Evolutionary conservation across 2,113 vertebrate genomes (phyloP).

Genomic region (Panurus biarmicus): DNA sequence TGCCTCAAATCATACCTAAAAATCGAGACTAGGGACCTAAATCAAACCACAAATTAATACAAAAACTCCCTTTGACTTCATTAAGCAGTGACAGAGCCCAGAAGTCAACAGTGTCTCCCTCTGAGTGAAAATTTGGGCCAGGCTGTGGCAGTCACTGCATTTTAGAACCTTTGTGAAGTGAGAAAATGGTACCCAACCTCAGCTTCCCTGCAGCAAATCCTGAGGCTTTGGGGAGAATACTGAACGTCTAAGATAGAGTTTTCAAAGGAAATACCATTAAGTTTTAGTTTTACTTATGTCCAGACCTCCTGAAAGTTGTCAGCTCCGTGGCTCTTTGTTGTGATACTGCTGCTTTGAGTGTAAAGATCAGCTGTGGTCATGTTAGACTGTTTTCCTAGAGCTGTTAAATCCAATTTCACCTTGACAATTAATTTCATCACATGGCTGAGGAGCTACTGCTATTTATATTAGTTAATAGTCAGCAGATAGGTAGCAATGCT

Average conservation of each 20-base stretch:
- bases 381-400: not conserved
- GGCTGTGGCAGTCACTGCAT: not conserved
- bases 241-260: not conserved
- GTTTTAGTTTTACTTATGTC: not conserved
- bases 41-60: not conserved
- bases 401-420: not conserved
- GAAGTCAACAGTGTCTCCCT: not conserved
- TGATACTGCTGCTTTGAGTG: not conserved
- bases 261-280: not conserved
- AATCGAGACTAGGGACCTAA: not conserved
- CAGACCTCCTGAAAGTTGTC: not conserved
- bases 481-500: not conserved
- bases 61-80: not conserved
- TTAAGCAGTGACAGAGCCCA: not conserved
- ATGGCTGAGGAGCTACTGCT: not conserved
- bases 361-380: not conserved
- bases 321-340: not conserved
- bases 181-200: not conserved
- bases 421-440: not conserved
- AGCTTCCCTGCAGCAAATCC: not conserved
- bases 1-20: not conserved
- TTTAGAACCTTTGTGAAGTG: not conserved
- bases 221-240: not conserved
- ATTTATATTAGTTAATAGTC: not conserved
- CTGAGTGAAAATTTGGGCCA: not conserved